A percentile compares a stretch with the other conserved stretches of the same genome.
Conservation (phyloP, 2,888 invertebrate genomes). For the Archips crataeganus region DNA sequence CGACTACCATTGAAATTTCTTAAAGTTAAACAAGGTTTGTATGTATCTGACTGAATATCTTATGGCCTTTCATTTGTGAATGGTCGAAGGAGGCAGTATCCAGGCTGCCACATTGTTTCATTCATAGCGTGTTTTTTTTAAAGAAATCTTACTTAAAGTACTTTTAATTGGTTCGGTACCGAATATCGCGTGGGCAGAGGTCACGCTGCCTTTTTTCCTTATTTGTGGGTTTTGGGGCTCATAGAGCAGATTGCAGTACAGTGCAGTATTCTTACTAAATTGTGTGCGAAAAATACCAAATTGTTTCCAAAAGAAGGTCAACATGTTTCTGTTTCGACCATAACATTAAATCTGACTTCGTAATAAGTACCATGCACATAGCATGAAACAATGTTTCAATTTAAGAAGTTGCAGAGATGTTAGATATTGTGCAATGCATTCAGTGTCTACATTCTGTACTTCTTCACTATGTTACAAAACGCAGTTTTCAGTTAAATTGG, state of each 20-base stretch:
- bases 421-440: too few species aligned
- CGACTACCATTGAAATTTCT: background rate
- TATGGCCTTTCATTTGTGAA: background rate
- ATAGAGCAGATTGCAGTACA: background rate
- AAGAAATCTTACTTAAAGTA: background rate
- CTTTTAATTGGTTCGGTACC: background rate
- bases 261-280: too few species aligned
- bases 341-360: too few species aligned
- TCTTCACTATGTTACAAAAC: background rate
- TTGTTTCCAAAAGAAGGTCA: too few species aligned
- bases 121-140: slow-evolving; percentile 18
- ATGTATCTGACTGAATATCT: background rate
- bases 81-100: background rate
- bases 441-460: too few species aligned
- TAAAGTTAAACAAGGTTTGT: background rate
- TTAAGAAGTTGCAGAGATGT: too few species aligned
- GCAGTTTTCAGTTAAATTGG: background rate
- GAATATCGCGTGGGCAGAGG: slow-evolving; percentile 12
- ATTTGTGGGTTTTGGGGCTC: background rate
- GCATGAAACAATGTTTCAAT: too few species aligned
- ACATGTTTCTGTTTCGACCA: too few species aligned
- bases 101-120: slow-evolving; percentile 13
- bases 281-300: too few species aligned
- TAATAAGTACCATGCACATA: too few species aligned
- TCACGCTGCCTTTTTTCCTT: slow-evolving; percentile 3